Evolutionary conservation across 2,113 vertebrate species (phyloP), one percentile per base, ranked within the genome.

Genomic region (Elaphurus davidianus): DNA sequence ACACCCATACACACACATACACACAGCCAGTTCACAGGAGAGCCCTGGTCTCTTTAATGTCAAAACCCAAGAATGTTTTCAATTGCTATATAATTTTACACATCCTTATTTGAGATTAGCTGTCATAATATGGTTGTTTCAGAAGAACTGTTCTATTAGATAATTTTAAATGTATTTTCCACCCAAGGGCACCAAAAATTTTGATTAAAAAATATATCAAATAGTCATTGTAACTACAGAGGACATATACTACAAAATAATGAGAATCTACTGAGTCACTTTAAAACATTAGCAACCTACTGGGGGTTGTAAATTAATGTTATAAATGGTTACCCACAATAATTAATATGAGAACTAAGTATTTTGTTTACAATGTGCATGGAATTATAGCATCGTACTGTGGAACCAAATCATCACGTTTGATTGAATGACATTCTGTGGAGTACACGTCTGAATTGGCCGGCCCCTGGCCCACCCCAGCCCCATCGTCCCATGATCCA

Each of bases 181-280:
- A 76, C 43, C 33, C 36, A 89, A 97, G 7, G 47, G 54, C 54
- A 97, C 52, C 54, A n/a, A 88, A 76, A 81, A 15, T 96, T 92
- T 96, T 98, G 59, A 60, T 27, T 6, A 71, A 91, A 96, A 76
- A 64, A 89, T 74, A 5, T 9, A 43, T 60, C n/a, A 93, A 86
- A 87, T 36, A 76, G 6, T 78, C 27, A n/a, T 21, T 60, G 28
- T 87, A 74, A 84, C 13, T 28, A 54, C 43, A 60, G 40, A 94
- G 40, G 45, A 95, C 59, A 5, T 50, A 87, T 16, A 36, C 4
- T 47, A 74, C 27, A 96, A 97, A 95, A 83, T 86, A 87, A 82
- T 81, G 14, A 87, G 57, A 90, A 87, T 84, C 40, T 17, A 36
- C 45, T 79, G 52, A 91, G 36, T 50, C 91, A 64, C 84, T 89